Conservation (phyloP, 2,888 invertebrate species). For the Hirtodrosophila confusa region DNA sequence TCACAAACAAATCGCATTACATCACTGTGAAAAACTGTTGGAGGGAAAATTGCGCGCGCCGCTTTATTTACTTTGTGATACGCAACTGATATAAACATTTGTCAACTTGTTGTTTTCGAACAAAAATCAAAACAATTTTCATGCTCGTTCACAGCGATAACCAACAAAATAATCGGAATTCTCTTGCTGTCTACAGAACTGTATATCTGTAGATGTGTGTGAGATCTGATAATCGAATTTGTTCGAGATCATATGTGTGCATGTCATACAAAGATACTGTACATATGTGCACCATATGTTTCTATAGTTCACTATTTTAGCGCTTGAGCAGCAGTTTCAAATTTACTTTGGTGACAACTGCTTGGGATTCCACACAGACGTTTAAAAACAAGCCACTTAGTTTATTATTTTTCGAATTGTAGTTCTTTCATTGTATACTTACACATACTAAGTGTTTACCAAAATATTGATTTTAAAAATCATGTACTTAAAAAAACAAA, state of each 20-base stretch:
- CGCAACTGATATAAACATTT: conserved; percentile 5
- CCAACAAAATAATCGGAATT: conserved; percentile 41
- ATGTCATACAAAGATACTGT: neutral
- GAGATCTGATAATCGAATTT: conserved; percentile 22
- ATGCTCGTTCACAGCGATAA: conserved; percentile 43
- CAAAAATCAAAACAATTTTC: conserved; percentile 44
- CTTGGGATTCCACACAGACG: no score
- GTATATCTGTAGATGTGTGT: conserved; percentile 10
- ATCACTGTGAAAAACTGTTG: conserved; percentile 28
- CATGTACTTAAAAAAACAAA: no score
- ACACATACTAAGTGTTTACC: no score
- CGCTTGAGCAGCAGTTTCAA: no score
- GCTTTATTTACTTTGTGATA: conserved; percentile 2
- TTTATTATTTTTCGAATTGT: no score
- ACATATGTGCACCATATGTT: conserved; percentile 7
- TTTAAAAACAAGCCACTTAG: no score
- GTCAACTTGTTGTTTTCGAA: conserved; percentile 18
- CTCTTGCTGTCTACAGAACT: conserved; percentile 9
- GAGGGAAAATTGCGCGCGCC: neutral
- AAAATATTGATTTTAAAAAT: no score
- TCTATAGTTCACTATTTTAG: neutral
- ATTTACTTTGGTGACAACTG: no score
- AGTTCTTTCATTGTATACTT: no score
- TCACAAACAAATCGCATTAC: conserved; percentile 29
- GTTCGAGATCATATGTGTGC: neutral